phyloP scores from a whole-genome alignment of 2,797 vertebrate genomes.

The Epinephelus awoara region DNA sequence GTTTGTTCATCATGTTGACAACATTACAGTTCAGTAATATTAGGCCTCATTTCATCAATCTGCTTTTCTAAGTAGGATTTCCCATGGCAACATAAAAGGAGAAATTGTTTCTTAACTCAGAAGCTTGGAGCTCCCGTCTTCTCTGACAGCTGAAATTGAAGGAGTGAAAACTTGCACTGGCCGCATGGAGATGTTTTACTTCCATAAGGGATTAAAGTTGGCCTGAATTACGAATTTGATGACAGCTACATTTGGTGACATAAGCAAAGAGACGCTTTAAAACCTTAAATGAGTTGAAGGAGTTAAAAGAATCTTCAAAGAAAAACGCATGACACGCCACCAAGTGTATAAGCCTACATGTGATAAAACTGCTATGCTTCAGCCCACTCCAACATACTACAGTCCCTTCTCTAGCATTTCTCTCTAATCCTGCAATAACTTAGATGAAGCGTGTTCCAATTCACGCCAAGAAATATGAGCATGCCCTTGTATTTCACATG shows the following conservation, averaged over 20 bases:
- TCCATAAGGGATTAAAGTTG: constrained; percentile 51
- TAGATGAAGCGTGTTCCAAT: constrained; percentile 14
- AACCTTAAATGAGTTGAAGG: constrained; percentile 46
- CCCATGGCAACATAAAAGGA: not conserved
- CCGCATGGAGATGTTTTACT: constrained; percentile 31
- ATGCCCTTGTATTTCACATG: constrained; percentile 1
- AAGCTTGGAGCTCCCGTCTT: constrained; percentile 1
- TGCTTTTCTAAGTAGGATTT: not conserved
- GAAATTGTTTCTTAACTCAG: not conserved
- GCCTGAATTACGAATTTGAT: constrained; percentile 50
- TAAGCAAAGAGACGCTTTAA: constrained; percentile 32
- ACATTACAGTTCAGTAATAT: not conserved
- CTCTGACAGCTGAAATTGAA: constrained; percentile 14
- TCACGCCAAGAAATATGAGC: constrained; percentile 28
- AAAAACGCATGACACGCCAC: constrained; percentile 43
- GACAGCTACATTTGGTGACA: constrained; percentile 39
- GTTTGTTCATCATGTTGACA: not conserved
- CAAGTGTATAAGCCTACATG: constrained; percentile 42
- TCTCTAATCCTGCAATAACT: constrained; percentile 34
- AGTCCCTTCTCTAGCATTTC: constrained; percentile 1
- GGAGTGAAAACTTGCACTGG: constrained; percentile 19
- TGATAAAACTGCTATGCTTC: constrained; percentile 37
- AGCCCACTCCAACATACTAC: constrained; percentile 19
- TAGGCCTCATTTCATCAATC: not conserved
- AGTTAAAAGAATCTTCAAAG: constrained; percentile 66